A percentile compares a stretch with the other conserved stretches of the same genome.
phyloP scores from a whole-genome alignment of 2,797 vertebrate genomes.

The Oreochromis mossambicus region DNA sequence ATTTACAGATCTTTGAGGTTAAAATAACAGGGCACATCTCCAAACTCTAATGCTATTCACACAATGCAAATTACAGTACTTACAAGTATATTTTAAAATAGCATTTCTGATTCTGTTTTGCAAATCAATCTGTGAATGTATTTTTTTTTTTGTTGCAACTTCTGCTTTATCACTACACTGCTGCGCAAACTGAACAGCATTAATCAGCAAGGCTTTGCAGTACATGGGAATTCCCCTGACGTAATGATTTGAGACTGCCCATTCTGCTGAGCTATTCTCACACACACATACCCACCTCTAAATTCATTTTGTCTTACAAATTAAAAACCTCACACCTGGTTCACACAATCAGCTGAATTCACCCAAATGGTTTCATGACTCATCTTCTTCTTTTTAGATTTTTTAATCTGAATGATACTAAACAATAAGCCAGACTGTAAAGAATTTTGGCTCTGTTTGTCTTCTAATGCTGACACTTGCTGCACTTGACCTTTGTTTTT shows the following conservation, averaged over 20 bases:
- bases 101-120: background rate
- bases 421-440: background rate
- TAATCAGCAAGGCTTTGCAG: background rate
- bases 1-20: background rate
- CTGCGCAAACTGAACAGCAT: fast-evolving
- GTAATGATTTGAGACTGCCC: background rate
- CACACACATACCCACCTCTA: fast-evolving
- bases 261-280: background rate
- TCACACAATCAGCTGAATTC: background rate
- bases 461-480: background rate
- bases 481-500: background rate
- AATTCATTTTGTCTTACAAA: fast-evolving
- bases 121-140: background rate
- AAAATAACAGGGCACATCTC: background rate
- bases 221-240: constrained; percentile 4
- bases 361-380: background rate
- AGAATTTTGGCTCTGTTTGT: background rate
- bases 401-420: background rate
- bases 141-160: background rate
- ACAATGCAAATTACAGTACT: background rate
- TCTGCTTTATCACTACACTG: background rate
- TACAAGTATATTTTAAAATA: background rate
- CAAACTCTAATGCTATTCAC: background rate
- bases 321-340: background rate
- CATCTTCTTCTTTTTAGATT: background rate